Conservation (phyloP, 2,797 vertebrate species). For the Alcedo atthis region DNA sequence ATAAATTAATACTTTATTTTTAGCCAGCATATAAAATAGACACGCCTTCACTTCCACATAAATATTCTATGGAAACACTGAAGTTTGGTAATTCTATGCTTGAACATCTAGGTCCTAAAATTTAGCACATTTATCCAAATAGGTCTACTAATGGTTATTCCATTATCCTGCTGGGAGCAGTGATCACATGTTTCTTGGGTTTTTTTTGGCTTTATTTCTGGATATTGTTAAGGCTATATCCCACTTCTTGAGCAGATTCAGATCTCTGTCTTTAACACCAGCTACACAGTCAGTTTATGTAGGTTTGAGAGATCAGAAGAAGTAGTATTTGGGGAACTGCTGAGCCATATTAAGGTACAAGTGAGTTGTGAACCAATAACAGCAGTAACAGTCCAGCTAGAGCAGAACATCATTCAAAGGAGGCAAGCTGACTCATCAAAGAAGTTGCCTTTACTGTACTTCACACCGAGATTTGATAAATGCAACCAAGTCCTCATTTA, state of each 20-base stretch:
- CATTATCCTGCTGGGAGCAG: not conserved
- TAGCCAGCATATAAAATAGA: not conserved
- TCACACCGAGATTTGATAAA: not conserved
- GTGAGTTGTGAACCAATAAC: not conserved
- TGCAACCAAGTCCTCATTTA: not conserved
- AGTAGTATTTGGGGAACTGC: not conserved
- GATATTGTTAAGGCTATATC: not conserved
- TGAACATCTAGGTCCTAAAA: not conserved
- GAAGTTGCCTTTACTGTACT: not conserved
- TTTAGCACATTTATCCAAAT: not conserved
- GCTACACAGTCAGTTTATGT: not conserved
- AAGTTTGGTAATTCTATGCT: not conserved
- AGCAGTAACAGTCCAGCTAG: accelerated
- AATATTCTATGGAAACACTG: not conserved
- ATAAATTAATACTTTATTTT: not conserved
- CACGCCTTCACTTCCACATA: not conserved
- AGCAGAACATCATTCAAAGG: accelerated
- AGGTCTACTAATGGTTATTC: not conserved
- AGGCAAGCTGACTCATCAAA: not conserved
- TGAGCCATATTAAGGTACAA: accelerated
- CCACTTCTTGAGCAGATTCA: not conserved
- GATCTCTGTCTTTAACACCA: not conserved
- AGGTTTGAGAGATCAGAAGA: not conserved
- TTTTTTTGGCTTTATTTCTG: not conserved
- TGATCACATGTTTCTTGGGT: no score